phyloP scores from a whole-genome alignment of 2,888 invertebrate species.

The Trisateles emortualis region DNA sequence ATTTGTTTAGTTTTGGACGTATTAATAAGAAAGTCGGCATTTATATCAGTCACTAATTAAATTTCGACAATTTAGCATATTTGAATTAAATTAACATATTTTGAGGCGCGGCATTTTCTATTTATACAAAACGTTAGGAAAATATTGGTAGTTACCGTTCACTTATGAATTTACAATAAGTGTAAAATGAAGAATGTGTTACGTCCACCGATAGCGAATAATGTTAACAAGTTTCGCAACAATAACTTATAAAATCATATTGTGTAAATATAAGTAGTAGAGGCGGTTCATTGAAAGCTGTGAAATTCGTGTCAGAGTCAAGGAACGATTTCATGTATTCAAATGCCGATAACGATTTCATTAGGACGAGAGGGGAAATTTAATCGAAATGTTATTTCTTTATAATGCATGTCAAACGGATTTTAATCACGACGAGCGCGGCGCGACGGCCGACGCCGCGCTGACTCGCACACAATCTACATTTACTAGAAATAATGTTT shows the following conservation, averaged over 20 bases:
- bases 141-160: background rate
- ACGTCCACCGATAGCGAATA: constrained; percentile 29
- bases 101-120: background rate
- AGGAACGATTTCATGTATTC: constrained; percentile 2
- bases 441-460: too few relatives aligned
- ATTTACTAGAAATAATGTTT: background rate
- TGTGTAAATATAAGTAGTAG: constrained; percentile 31
- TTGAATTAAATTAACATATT: background rate
- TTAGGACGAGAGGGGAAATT: constrained; percentile 2
- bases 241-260: constrained; percentile 1
- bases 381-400: constrained; percentile 2
- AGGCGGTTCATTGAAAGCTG: constrained; percentile 16
- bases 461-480: background rate
- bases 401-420: constrained; percentile 9
- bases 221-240: background rate
- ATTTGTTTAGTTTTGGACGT: background rate
- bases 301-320: constrained; percentile 32
- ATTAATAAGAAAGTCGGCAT: background rate
- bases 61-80: background rate
- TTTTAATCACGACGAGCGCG: background rate
- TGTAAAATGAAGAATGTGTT: constrained; percentile 22
- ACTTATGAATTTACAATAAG: background rate
- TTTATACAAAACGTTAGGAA: background rate
- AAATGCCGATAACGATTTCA: constrained; percentile 11
- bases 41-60: background rate